A percentile compares a stretch with the other conserved stretches of the same genome.
Conservation (phyloP, 2,888 invertebrate genomes). For the Crocallis elinguaria region DNA sequence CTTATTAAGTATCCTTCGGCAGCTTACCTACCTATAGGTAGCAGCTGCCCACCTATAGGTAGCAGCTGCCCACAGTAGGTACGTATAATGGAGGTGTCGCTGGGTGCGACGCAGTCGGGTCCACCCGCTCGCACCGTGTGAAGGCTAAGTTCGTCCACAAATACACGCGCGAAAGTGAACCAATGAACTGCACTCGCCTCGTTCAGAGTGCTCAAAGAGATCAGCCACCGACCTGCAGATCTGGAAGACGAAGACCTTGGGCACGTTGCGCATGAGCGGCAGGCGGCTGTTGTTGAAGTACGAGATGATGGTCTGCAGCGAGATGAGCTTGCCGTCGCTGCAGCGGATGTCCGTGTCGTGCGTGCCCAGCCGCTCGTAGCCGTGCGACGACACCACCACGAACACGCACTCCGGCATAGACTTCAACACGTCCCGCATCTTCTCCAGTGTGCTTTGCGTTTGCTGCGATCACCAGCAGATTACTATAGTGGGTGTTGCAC, state of each 20-base stretch:
- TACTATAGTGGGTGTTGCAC: too few relatives aligned
- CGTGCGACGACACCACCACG: slow-evolving; percentile 88
- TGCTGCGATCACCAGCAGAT: slow-evolving; percentile 45
- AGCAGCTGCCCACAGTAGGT: too few relatives aligned
- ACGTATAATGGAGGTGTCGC: too few relatives aligned
- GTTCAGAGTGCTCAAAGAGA: too few relatives aligned
- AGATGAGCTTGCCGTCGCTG: slow-evolving; percentile 79
- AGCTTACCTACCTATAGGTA: too few relatives aligned
- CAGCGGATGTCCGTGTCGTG: slow-evolving; percentile 86
- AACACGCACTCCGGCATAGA: slow-evolving; percentile 85
- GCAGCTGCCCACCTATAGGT: too few relatives aligned
- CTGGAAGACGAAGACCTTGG: slow-evolving; percentile 90
- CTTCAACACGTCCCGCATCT: slow-evolving; percentile 62
- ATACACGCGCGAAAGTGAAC: too few relatives aligned
- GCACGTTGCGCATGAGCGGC: slow-evolving; percentile 82
- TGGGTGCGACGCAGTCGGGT: too few relatives aligned
- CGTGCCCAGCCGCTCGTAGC: slow-evolving; percentile 69
- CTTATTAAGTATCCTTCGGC: too few relatives aligned
- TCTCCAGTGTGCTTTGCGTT: slow-evolving; percentile 69
- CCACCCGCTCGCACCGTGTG: too few relatives aligned
- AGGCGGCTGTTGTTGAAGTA: slow-evolving; percentile 85
- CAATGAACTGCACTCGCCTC: too few relatives aligned
- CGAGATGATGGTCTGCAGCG: slow-evolving; percentile 82
- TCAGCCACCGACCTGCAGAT: slow-evolving; percentile 86
- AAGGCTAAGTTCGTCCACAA: too few relatives aligned